These are phyloP conservation scores for Drosophila sechellia DNA, from an alignment of 1,140 invertebrate genomes.

Conservation along the genomic window DNA sequence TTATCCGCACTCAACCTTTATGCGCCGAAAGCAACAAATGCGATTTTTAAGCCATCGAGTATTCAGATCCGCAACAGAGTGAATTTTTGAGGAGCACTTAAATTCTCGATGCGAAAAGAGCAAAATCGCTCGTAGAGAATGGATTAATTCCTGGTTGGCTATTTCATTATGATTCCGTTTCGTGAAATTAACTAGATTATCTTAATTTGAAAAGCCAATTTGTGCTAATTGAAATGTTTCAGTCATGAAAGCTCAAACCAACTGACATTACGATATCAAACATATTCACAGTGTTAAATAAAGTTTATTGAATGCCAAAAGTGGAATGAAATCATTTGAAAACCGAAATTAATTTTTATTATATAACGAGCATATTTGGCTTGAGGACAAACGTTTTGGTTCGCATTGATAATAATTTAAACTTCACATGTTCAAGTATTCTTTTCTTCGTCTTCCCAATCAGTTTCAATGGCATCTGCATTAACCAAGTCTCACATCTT, in stretches of 20 bases:
- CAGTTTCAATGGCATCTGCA: not conserved
- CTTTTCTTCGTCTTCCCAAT: too few relatives aligned
- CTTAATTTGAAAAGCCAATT: slow-evolving; percentile 14
- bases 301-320: not conserved
- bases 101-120: not conserved
- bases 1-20: slow-evolving; percentile 36
- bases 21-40: slow-evolving; percentile 23
- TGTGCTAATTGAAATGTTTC: slow-evolving; percentile 20
- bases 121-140: not conserved
- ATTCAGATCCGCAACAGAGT: slow-evolving; percentile 22
- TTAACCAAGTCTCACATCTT: not conserved
- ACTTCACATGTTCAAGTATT: too few relatives aligned
- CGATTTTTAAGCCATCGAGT: slow-evolving; percentile 32
- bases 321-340: slow-evolving; percentile 3
- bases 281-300: slow-evolving; percentile 1
- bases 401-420: not conserved
- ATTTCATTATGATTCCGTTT: slow-evolving; percentile 11
- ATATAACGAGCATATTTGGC: not conserved
- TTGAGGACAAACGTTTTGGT: not conserved
- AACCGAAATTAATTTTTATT: not conserved
- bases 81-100: slow-evolving; percentile 10
- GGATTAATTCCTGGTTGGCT: slow-evolving; percentile 9
- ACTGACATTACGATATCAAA: not conserved
- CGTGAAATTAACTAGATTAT: slow-evolving; percentile 7
- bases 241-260: slow-evolving; percentile 1